Percentiles rank a stretch among this genome's conserved stretches.
phyloP scores from a whole-genome alignment of 2,113 vertebrate genomes.

The Coracopsis vasa region DNA sequence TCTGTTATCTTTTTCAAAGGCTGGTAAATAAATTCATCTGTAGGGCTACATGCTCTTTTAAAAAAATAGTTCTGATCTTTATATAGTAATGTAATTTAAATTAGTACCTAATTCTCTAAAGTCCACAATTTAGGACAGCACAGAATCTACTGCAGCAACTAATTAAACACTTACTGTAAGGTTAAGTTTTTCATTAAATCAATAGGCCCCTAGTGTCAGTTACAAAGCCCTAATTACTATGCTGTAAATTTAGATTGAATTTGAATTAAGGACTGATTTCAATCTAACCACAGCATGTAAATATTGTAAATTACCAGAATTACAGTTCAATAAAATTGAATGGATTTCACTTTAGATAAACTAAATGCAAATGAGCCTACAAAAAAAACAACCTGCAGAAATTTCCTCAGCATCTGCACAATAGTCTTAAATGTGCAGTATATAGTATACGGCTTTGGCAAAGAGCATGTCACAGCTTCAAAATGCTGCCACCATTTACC shows the following conservation, averaged over 20 bases:
- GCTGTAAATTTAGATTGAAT: conserved; percentile 87
- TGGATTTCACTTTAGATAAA: conserved; percentile 82
- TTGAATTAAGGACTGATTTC: conserved; percentile 86
- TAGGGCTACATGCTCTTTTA: conserved; percentile 56
- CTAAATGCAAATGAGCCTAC: conserved; percentile 72
- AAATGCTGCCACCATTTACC: conserved; percentile 52
- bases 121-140: conserved; percentile 82
- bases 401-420: conserved; percentile 62
- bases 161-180: conserved; percentile 87
- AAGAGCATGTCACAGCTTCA: conserved; percentile 39
- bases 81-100: conserved; percentile 80
- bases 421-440: not conserved
- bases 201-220: conserved; percentile 84
- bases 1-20: conserved; percentile 61
- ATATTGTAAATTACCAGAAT: conserved; percentile 85
- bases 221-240: conserved; percentile 86
- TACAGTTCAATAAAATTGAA: conserved; percentile 88
- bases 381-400: conserved; percentile 33
- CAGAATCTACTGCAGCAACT: conserved; percentile 78
- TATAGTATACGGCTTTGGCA: conserved; percentile 24
- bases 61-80: conserved; percentile 76
- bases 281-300: conserved; percentile 82
- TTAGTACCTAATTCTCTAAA: conserved; percentile 81
- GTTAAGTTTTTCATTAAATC: conserved; percentile 88
- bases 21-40: conserved; percentile 71